Evolutionary conservation across 2,113 vertebrate genomes (phyloP).

Genomic region (Macrotis lagotis): DNA sequence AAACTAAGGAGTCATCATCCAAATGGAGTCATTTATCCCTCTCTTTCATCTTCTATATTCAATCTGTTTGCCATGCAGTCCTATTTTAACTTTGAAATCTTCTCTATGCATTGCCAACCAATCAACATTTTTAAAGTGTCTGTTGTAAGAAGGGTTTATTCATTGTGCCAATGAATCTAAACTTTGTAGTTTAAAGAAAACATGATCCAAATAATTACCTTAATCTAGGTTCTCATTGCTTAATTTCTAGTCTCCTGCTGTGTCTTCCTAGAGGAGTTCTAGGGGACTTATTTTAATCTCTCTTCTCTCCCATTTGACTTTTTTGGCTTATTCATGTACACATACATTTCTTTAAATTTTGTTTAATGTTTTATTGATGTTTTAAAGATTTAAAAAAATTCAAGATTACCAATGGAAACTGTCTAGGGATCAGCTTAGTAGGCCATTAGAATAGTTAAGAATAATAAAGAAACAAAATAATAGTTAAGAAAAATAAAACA

Average conservation of each 20-base stretch:
- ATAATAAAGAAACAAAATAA: too few species aligned
- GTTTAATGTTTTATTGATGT: not conserved
- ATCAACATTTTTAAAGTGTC: not conserved
- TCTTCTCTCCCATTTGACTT: not conserved
- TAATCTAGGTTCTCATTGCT: not conserved
- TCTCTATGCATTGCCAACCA: not conserved
- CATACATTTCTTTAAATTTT: not conserved
- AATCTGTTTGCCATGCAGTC: not conserved
- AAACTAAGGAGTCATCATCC: not conserved
- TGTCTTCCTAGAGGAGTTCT: not conserved
- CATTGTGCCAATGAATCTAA: too few species aligned
- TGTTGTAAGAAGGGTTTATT: not conserved
- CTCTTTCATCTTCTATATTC: not conserved
- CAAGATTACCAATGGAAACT: not conserved
- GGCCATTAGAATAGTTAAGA: too few species aligned
- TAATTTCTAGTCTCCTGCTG: not conserved
- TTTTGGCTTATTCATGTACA: not conserved
- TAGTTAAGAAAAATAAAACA: not conserved
- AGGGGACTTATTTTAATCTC: not conserved
- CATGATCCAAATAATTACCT: not conserved
- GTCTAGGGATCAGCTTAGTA: too few species aligned
- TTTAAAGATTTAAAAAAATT: not conserved
- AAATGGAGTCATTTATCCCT: slow-evolving; percentile 23
- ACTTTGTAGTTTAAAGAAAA: not conserved
- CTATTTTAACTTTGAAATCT: not conserved